Evolutionary conservation across 1,140 invertebrate species (phyloP).

Genomic region (Patella vulgata): DNA sequence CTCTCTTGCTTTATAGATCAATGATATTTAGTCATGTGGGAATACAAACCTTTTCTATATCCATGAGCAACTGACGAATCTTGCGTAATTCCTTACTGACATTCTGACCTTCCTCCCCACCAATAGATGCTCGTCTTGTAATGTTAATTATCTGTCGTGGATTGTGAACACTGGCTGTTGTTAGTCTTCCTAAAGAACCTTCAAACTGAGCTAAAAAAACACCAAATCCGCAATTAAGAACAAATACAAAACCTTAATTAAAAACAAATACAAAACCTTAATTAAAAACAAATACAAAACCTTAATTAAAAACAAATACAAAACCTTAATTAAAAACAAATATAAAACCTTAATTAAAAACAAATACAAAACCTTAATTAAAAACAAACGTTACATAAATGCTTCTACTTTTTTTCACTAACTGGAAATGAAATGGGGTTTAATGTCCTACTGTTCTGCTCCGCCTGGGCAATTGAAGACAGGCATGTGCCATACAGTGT

Average conservation of each 20-base stretch:
- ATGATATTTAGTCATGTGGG: too few relatives aligned
- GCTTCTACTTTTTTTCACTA: too few relatives aligned
- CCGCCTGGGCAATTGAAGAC: too few relatives aligned
- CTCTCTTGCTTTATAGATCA: too few relatives aligned
- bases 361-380: too few relatives aligned
- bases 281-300: background rate
- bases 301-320: background rate
- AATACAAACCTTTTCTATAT: conserved; percentile 77
- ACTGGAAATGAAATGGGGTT: too few relatives aligned
- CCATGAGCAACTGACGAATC: conserved; percentile 80
- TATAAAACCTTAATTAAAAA: too few relatives aligned
- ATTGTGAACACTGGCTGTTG: conserved; percentile 75
- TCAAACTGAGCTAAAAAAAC: conserved; percentile 84
- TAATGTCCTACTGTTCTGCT: too few relatives aligned
- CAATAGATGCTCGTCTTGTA: conserved; percentile 70
- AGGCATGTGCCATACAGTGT: too few relatives aligned
- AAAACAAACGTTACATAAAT: too few relatives aligned
- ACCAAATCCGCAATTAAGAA: background rate
- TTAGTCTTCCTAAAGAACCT: conserved; percentile 87
- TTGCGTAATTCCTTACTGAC: conserved; percentile 69
- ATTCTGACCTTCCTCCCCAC: conserved; percentile 59
- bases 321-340: too few relatives aligned
- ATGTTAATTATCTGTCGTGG: conserved; percentile 94
- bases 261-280: background rate
- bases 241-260: background rate